These are phyloP conservation scores for Acridotheres tristis DNA, from an alignment of 2,797 vertebrate genomes.

Conservation along the genomic window DNA sequence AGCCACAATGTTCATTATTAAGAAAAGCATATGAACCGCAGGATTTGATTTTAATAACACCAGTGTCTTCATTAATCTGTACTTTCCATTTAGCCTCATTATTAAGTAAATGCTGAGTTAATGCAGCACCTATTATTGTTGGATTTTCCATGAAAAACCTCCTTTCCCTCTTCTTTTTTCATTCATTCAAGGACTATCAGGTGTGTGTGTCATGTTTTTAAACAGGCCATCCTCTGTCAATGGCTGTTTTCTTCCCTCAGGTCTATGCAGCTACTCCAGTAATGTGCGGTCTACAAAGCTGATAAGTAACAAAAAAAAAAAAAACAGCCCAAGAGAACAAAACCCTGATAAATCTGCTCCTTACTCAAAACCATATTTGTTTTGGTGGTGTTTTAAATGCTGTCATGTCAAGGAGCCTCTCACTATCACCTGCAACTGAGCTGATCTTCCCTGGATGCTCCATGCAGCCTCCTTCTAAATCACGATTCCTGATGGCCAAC, in stretches of 20 bases:
- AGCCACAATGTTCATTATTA: conserved; percentile 92
- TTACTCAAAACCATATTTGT: conserved; percentile 67
- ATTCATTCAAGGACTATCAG: conserved; percentile 81
- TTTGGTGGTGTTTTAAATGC: conserved; percentile 65
- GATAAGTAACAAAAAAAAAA: neutral
- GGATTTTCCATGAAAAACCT: conserved; percentile 78
- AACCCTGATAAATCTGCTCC: neutral
- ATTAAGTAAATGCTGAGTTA: conserved; percentile 82
- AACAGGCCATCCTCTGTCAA: conserved; percentile 67
- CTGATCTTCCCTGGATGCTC: conserved; percentile 79
- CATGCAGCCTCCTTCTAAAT: conserved; percentile 76
- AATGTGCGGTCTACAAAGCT: neutral
- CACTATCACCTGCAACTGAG: conserved; percentile 82
- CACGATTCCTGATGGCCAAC: conserved; percentile 79
- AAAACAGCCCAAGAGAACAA: neutral
- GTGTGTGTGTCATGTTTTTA: conserved; percentile 81
- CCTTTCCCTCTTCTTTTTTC: conserved; percentile 73
- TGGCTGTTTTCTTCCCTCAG: conserved; percentile 68
- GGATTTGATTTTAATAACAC: conserved; percentile 95
- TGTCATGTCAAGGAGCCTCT: conserved; percentile 74
- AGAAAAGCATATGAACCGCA: conserved; percentile 86
- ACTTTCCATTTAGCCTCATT: conserved; percentile 84
- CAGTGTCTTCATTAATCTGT: conserved; percentile 90
- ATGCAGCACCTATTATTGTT: conserved; percentile 78
- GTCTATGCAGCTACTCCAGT: conserved; percentile 57